phyloP scores from a whole-genome alignment of 2,113 vertebrate genomes.

The Tretioscincus oriximinensis region DNA sequence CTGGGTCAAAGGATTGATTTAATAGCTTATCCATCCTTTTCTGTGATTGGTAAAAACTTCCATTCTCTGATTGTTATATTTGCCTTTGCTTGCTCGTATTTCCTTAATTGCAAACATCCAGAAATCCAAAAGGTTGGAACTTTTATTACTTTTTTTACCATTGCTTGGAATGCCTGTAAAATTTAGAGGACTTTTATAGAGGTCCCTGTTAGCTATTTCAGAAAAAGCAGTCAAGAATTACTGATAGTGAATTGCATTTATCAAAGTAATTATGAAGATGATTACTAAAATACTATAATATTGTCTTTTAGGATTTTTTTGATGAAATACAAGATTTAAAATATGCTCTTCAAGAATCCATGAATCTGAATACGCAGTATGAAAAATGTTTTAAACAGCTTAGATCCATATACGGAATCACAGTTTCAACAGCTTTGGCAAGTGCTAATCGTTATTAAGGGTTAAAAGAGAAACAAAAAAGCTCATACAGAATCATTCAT shows the following conservation, averaged over 20 bases:
- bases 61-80: not conserved
- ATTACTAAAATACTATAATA: conserved; percentile 15
- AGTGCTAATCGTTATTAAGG: not conserved
- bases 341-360: conserved; percentile 59
- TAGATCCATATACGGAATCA: conserved; percentile 55
- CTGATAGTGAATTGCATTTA: too few species aligned
- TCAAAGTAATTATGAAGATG: conserved; percentile 4
- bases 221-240: too few species aligned
- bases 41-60: not conserved
- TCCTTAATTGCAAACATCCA: too few species aligned
- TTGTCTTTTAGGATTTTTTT: conserved; percentile 67
- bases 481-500: not conserved
- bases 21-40: not conserved
- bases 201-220: not conserved
- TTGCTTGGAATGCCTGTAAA: too few species aligned
- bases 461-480: conserved; percentile 16
- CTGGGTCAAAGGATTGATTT: too few species aligned
- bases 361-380: conserved; percentile 66
- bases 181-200: not conserved
- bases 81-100: too few species aligned
- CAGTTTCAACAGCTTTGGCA: conserved; percentile 42
- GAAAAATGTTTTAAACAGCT: conserved; percentile 68
- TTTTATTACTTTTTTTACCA: too few species aligned
- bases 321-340: conserved; percentile 72
- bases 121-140: too few species aligned